Percentiles rank a stretch among this genome's conserved stretches.
Conservation (phyloP, 2,888 invertebrate species). For the Eilema depressum region DNA sequence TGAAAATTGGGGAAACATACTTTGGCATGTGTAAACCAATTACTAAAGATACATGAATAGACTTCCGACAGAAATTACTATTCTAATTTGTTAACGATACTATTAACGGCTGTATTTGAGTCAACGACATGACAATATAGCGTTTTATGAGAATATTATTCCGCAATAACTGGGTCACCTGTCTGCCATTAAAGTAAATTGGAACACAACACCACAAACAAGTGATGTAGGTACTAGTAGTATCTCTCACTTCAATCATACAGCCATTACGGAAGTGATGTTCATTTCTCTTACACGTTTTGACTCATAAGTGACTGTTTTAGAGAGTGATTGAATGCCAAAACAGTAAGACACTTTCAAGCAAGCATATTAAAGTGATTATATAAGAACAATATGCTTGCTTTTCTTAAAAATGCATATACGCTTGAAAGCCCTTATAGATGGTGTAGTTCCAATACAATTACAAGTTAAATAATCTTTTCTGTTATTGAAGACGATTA, state of each 20-base stretch:
- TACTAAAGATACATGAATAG: too few relatives aligned
- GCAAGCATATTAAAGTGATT: neutral
- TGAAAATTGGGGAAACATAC: too few relatives aligned
- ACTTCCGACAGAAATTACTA: too few relatives aligned
- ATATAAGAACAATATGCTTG: too few relatives aligned
- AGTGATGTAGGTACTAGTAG: neutral
- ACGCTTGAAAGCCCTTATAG: too few relatives aligned
- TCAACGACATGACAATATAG: neutral
- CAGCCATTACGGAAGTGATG: slow-evolving; percentile 25
- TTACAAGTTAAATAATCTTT: too few relatives aligned
- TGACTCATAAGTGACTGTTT: slow-evolving; percentile 1
- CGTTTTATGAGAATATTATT: slow-evolving; percentile 28
- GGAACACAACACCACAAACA: slow-evolving; percentile 30
- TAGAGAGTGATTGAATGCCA: neutral
- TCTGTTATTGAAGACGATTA: too few relatives aligned
- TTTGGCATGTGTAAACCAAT: too few relatives aligned
- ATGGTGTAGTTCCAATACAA: too few relatives aligned
- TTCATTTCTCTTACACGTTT: neutral
- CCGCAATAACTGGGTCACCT: slow-evolving; percentile 41
- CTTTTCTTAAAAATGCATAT: too few relatives aligned
- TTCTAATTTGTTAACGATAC: neutral
- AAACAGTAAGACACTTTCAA: neutral
- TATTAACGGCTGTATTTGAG: neutral
- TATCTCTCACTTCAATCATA: slow-evolving; percentile 35
- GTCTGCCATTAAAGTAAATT: slow-evolving; percentile 23